phyloP scores from a whole-genome alignment of 2,888 invertebrate species.

The Acronicta psi region DNA sequence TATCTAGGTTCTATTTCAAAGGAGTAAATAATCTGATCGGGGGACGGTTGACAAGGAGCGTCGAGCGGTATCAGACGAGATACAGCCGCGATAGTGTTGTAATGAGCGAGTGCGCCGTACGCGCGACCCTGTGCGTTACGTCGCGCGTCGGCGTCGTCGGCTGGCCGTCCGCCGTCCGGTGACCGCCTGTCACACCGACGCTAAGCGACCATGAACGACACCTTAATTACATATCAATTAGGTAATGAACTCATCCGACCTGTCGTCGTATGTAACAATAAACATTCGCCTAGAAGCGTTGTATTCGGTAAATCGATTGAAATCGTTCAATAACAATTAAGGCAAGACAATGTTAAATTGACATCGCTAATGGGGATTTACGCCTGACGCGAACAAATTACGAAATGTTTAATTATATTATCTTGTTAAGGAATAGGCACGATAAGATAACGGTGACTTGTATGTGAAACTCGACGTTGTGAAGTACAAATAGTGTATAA shows the following conservation, averaged over 20 bases:
- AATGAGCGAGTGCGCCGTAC: slow-evolving; percentile 33
- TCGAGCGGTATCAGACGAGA: slow-evolving; percentile 60
- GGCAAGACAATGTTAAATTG: not conserved
- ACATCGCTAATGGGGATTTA: slow-evolving; percentile 8
- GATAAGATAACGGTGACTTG: slow-evolving; percentile 59
- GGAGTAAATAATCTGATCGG: slow-evolving; percentile 68
- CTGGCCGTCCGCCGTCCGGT: slow-evolving; percentile 11
- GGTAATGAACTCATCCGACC: slow-evolving; percentile 42
- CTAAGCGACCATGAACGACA: slow-evolving; percentile 27
- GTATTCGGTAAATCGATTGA: slow-evolving; percentile 33
- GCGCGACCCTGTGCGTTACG: slow-evolving; percentile 4
- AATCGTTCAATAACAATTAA: slow-evolving; percentile 17
- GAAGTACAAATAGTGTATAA: slow-evolving; percentile 11
- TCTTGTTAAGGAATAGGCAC: slow-evolving; percentile 44
- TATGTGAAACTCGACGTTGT: slow-evolving; percentile 17
- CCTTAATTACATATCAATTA: slow-evolving; percentile 52
- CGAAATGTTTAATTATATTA: slow-evolving; percentile 44
- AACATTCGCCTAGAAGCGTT: slow-evolving; percentile 24
- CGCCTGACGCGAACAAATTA: slow-evolving; percentile 21
- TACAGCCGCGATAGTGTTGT: slow-evolving; percentile 52
- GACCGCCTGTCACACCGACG: slow-evolving; percentile 28
- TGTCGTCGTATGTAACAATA: slow-evolving; percentile 30
- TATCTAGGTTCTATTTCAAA: slow-evolving; percentile 67
- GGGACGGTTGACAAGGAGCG: slow-evolving; percentile 59
- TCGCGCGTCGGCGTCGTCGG: slow-evolving; percentile 6